A percentile compares a stretch with the other conserved stretches of the same genome.
These are phyloP conservation scores for Sitodiplosis mosellana DNA, from an alignment of 1,140 invertebrate species.

Conservation along the genomic window DNA sequence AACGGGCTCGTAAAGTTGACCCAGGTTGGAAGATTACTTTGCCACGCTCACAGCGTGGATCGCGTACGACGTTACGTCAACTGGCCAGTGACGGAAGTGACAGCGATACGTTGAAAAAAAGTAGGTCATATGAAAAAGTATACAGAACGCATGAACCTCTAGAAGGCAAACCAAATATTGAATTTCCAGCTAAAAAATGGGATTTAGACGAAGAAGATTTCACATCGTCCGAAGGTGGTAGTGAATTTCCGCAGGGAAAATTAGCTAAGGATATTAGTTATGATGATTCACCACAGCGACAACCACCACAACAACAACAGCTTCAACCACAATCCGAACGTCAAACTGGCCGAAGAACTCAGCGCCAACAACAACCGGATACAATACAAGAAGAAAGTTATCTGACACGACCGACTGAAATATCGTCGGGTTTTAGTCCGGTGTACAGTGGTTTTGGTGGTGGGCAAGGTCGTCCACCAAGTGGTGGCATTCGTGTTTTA, in stretches of 20 bases:
- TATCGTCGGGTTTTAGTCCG: conserved; percentile 18
- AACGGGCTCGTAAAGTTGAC: conserved; percentile 29
- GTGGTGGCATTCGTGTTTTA: conserved; percentile 20
- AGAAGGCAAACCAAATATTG: conserved; percentile 47
- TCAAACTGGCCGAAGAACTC: conserved; percentile 30
- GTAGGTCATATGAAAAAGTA: conserved; percentile 51
- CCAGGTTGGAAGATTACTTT: conserved; percentile 19
- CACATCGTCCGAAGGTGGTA: conserved; percentile 31
- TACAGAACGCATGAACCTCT: conserved; percentile 69
- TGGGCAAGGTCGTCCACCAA: conserved; percentile 11
- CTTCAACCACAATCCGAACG: conserved; percentile 10
- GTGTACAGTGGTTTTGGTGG: conserved; percentile 22
- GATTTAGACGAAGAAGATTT: conserved; percentile 45
- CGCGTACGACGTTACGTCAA: conserved; percentile 29
- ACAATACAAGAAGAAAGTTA: conserved; percentile 20
- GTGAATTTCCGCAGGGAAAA: conserved; percentile 33
- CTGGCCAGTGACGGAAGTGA: conserved; percentile 21
- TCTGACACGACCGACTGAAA: conserved; percentile 1
- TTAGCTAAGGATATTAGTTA: conserved; percentile 37
- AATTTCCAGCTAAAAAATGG: conserved; percentile 64
- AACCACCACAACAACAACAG: conserved; percentile 15
- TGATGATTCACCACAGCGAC: conserved; percentile 23
- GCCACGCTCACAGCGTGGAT: conserved; percentile 30
- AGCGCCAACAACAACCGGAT: conserved; percentile 22
- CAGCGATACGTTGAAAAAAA: conserved; percentile 32